Evolutionary conservation across 2,797 vertebrate genomes (phyloP).

Genomic region (Myotis pilosus): DNA sequence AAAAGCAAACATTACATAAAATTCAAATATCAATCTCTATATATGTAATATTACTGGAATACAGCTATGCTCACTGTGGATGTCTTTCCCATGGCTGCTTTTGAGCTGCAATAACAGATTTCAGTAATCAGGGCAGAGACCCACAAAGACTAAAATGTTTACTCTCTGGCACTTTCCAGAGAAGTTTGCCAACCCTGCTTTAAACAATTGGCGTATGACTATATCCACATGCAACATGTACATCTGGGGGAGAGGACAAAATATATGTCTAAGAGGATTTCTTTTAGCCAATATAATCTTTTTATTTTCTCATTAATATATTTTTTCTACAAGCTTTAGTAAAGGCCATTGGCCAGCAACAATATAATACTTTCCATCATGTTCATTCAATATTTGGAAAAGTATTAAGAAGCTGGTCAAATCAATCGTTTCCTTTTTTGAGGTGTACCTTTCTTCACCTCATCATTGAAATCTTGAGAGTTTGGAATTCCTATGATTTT

Average conservation of each 20-base stretch:
- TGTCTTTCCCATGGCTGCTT: neutral
- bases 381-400: neutral
- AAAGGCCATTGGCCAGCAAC: neutral
- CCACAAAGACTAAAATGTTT: neutral
- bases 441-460: neutral
- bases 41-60: neutral
- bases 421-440: neutral
- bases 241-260: neutral
- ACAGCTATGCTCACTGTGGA: neutral
- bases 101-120: neutral
- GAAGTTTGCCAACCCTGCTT: neutral
- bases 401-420: neutral
- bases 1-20: slow-evolving; percentile 19
- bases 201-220: neutral
- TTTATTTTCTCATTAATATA: neutral
- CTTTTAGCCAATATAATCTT: neutral
- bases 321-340: neutral
- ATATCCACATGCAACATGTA: neutral
- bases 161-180: neutral
- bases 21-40: neutral
- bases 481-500: neutral
- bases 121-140: neutral
- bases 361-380: neutral
- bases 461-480: neutral
- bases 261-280: neutral